phyloP scores from a whole-genome alignment of 2,797 vertebrate genomes.

The Pseudocheirus occidentalis region DNA sequence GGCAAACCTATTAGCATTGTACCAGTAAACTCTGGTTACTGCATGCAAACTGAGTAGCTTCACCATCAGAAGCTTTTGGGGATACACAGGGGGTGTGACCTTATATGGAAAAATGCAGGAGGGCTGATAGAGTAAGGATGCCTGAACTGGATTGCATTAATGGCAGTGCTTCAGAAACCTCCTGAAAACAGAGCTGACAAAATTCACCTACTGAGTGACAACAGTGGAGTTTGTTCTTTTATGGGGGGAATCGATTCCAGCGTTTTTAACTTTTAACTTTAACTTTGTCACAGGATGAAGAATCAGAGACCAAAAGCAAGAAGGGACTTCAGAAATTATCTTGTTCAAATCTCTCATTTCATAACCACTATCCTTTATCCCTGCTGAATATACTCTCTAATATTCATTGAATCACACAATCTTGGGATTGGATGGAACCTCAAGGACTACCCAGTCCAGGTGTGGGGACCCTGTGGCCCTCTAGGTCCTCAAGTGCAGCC shows the following conservation, averaged over 20 bases:
- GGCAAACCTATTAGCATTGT: slow-evolving; percentile 70
- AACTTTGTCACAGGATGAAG: not conserved
- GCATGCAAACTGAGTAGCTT: not conserved
- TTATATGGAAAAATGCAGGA: not conserved
- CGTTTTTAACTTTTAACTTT: slow-evolving; percentile 12
- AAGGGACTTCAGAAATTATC: not conserved
- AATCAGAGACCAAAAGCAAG: not conserved
- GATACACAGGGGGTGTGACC: slow-evolving; percentile 44
- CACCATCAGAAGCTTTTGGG: not conserved
- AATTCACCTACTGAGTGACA: slow-evolving; percentile 26
- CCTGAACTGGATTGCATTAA: not conserved
- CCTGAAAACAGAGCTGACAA: slow-evolving; percentile 53
- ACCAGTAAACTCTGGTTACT: slow-evolving; percentile 65
- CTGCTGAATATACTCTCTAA: slow-evolving; percentile 6
- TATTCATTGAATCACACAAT: not conserved
- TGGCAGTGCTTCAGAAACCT: slow-evolving; percentile 39
- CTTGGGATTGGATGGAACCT: not conserved
- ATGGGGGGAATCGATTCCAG: slow-evolving; percentile 50
- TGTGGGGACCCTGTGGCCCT: too few species aligned
- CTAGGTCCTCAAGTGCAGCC: too few species aligned
- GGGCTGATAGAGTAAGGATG: not conserved
- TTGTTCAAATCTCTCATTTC: not conserved
- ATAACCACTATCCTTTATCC: not conserved
- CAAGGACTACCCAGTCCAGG: not conserved
- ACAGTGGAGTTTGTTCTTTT: slow-evolving; percentile 47